Evolutionary conservation across 2,797 vertebrate species (phyloP).

Genomic region (Euthynnus affinis): DNA sequence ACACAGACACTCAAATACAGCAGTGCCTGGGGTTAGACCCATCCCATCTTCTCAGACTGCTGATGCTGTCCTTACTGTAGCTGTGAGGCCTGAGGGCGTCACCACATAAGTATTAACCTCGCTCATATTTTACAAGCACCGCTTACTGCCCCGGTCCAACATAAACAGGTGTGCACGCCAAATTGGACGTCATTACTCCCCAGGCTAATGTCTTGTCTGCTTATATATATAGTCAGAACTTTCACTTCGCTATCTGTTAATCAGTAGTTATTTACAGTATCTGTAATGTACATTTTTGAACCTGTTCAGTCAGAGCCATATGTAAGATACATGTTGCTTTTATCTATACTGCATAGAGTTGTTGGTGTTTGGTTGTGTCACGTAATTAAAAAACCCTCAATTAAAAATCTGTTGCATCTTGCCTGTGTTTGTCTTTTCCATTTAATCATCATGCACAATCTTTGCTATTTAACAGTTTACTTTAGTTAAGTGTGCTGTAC

Average conservation of each 20-base stretch:
- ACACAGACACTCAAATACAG: constrained; percentile 22
- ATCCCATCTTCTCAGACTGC: constrained; percentile 79
- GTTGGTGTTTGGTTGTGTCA: background rate
- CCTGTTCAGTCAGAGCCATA: constrained; percentile 46
- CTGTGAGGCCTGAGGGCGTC: constrained; percentile 83
- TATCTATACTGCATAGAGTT: background rate
- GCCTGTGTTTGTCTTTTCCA: constrained; percentile 1
- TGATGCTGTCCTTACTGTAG: constrained; percentile 78
- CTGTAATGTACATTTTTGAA: constrained; percentile 59
- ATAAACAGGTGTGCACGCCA: constrained; percentile 84
- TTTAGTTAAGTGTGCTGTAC: constrained; percentile 6
- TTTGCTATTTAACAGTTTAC: constrained; percentile 13
- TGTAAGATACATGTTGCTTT: constrained; percentile 19
- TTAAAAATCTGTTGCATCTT: constrained; percentile 19
- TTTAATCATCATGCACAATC: constrained; percentile 3
- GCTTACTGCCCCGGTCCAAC: constrained; percentile 79
- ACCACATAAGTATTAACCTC: constrained; percentile 84
- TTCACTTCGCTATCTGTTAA: constrained; percentile 73
- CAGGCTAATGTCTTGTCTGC: constrained; percentile 78
- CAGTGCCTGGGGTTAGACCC: constrained; percentile 65
- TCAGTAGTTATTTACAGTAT: constrained; percentile 72
- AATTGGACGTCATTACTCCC: constrained; percentile 78
- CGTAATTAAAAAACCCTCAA: background rate
- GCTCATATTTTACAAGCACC: constrained; percentile 83
- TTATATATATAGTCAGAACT: constrained; percentile 36